phyloP scores from a whole-genome alignment of 1,140 invertebrate species.

The Eumaeus atala region DNA sequence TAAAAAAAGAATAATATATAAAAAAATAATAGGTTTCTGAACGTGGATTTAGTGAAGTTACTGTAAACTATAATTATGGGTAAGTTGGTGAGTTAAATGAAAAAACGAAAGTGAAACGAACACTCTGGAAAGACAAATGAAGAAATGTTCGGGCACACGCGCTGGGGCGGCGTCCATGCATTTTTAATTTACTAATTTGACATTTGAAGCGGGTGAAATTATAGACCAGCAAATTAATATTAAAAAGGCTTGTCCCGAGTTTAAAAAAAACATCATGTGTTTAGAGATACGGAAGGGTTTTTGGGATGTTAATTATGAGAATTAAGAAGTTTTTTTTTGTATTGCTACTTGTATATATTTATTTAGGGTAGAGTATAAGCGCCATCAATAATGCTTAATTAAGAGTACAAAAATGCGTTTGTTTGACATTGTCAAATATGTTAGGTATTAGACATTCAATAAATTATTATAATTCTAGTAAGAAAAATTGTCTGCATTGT shows the following conservation, averaged over 20 bases:
- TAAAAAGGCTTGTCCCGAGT: constrained; percentile 41
- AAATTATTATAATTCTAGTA: no score
- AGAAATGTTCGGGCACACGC: constrained; percentile 51
- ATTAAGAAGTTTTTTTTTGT: no score
- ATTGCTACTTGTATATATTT: no score
- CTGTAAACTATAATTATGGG: constrained; percentile 55
- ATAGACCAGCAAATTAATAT: constrained; percentile 65
- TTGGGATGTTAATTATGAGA: no score
- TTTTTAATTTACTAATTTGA: constrained; percentile 69
- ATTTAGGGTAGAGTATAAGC: no score
- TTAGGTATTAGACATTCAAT: no score
- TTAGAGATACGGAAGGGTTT: not conserved
- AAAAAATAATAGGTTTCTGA: not conserved
- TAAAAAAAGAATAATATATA: not conserved
- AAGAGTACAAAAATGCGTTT: no score
- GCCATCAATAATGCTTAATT: no score
- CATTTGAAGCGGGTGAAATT: constrained; percentile 63
- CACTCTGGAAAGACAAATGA: constrained; percentile 56
- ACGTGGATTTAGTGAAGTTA: not conserved
- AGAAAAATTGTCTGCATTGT: no score
- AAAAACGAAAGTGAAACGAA: constrained; percentile 37
- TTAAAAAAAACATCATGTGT: constrained; percentile 8
- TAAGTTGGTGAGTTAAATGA: constrained; percentile 37
- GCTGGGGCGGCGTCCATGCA: constrained; percentile 55
- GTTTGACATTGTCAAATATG: no score